phyloP scores from a whole-genome alignment of 2,797 vertebrate species.

The Acanthiza pusilla region DNA sequence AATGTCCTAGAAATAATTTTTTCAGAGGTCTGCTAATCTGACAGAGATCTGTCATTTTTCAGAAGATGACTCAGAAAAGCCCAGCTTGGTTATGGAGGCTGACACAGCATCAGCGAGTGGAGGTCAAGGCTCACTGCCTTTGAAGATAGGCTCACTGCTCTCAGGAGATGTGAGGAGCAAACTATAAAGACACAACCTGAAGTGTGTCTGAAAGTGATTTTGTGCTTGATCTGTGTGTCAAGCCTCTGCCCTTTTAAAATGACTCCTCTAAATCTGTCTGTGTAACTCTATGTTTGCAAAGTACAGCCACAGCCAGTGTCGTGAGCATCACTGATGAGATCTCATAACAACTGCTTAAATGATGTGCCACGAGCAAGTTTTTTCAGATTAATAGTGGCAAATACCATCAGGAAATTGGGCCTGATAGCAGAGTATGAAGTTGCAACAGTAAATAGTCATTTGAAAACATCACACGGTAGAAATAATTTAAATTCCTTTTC shows the following conservation, averaged over 20 bases:
- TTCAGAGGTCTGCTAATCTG: not conserved
- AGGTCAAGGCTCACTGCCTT: not conserved
- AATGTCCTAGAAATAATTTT: not conserved
- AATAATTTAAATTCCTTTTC: not conserved
- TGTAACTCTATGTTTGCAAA: not conserved
- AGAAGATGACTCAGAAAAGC: not conserved
- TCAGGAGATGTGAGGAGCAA: not conserved
- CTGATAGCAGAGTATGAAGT: not conserved
- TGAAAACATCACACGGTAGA: not conserved
- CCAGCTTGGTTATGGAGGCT: not conserved
- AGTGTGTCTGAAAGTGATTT: not conserved
- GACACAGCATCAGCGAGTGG: not conserved
- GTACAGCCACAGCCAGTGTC: not conserved
- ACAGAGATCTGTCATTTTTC: not conserved
- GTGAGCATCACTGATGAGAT: not conserved
- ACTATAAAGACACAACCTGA: not conserved
- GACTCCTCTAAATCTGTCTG: not conserved
- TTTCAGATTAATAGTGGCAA: not conserved
- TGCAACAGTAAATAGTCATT: not conserved
- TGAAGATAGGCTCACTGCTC: conserved; percentile 12
- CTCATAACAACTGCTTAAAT: not conserved
- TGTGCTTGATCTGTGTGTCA: not conserved
- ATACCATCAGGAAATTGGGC: not conserved
- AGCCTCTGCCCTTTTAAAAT: not conserved
- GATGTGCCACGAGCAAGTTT: not conserved